Evolutionary conservation across 1,140 invertebrate species (phyloP).

Genomic region (Cotesia glomerata): DNA sequence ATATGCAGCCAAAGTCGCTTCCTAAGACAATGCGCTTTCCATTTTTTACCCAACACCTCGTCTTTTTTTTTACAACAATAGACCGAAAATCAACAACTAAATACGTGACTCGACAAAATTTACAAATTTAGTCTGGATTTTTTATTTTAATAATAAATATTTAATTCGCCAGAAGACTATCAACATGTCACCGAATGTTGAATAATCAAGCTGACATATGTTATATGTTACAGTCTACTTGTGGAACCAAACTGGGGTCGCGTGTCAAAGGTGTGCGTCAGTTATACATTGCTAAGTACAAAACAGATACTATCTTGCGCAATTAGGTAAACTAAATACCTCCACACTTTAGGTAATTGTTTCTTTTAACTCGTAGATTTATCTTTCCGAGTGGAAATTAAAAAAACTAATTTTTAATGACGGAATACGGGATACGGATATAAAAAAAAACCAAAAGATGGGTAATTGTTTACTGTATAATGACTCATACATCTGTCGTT

Average conservation of each 20-base stretch:
- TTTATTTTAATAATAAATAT: neutral
- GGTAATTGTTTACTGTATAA: neutral
- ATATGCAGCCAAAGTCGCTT: slow-evolving; percentile 16
- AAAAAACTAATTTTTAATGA: slow-evolving; percentile 8
- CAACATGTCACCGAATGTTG: slow-evolving; percentile 4
- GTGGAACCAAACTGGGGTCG: slow-evolving; percentile 43
- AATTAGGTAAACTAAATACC: slow-evolving; percentile 55
- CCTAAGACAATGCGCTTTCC: slow-evolving; percentile 22
- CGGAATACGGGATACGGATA: neutral
- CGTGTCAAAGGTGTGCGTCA: slow-evolving; percentile 48
- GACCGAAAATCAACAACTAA: neutral
- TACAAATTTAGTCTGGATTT: too few species aligned
- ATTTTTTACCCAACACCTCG: slow-evolving; percentile 9
- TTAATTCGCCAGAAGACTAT: neutral
- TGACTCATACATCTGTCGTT: slow-evolving; percentile 22
- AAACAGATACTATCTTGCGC: slow-evolving; percentile 23
- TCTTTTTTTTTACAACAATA: neutral
- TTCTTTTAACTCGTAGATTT: slow-evolving; percentile 35
- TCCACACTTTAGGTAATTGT: slow-evolving; percentile 53
- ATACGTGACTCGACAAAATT: slow-evolving; percentile 15
- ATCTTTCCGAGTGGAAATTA: neutral
- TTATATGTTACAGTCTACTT: slow-evolving; percentile 33
- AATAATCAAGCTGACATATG: slow-evolving; percentile 33
- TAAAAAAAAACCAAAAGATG: neutral
- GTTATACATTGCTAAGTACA: slow-evolving; percentile 27